Conservation (phyloP, 2,797 vertebrate genomes). For the Gastrophryne carolinensis region DNA sequence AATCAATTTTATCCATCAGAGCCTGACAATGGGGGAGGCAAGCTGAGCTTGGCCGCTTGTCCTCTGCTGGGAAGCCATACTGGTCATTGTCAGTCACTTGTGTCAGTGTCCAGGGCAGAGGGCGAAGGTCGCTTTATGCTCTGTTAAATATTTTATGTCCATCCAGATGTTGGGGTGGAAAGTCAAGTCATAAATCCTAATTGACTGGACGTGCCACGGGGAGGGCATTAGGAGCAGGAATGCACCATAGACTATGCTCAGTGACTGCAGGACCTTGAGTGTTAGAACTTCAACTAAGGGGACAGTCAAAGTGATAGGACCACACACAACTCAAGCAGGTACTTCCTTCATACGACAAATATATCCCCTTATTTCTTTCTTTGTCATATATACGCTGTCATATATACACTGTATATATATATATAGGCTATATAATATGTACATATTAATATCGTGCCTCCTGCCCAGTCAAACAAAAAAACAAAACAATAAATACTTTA, state of each 20-base stretch:
- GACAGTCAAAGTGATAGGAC: no score
- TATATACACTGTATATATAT: no score
- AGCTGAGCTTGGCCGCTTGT: not conserved
- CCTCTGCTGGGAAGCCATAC: not conserved
- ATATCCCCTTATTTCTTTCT: no score
- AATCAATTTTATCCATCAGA: slow-evolving; percentile 15
- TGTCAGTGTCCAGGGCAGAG: slow-evolving; percentile 8
- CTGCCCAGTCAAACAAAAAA: no score
- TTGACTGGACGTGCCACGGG: not conserved
- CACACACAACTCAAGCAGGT: no score
- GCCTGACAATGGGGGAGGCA: not conserved
- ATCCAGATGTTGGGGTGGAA: slow-evolving; percentile 35
- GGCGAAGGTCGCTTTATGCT: slow-evolving; percentile 22
- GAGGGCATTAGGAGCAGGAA: not conserved
- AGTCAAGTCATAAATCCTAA: slow-evolving; percentile 23
- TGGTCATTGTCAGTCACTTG: not conserved
- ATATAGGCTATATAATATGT: no score
- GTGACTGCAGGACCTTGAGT: not conserved
- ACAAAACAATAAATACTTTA: no score
- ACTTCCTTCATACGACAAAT: no score
- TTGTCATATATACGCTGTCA: no score
- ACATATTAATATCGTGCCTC: no score
- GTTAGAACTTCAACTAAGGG: no score
- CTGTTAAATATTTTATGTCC: slow-evolving; percentile 33
- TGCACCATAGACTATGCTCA: not conserved